Evolutionary conservation across 2,797 vertebrate genomes (phyloP).

Genomic region (Pangasius djambal): DNA sequence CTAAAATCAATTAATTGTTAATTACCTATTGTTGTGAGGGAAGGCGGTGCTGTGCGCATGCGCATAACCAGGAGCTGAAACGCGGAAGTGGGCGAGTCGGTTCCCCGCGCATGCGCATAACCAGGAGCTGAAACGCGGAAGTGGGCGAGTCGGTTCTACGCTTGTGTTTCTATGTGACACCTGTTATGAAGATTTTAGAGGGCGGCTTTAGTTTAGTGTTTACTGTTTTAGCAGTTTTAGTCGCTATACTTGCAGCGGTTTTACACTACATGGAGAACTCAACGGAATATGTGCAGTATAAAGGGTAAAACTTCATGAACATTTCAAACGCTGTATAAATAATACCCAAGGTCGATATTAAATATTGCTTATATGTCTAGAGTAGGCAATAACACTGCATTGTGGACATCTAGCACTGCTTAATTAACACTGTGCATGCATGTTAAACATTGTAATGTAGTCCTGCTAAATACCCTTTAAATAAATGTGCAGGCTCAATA

Average conservation of each 20-base stretch:
- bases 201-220: constrained; percentile 50
- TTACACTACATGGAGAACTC: constrained; percentile 67
- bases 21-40: not conserved
- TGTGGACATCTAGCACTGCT: not conserved
- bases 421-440: not conserved
- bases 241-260: constrained; percentile 60
- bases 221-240: constrained; percentile 47
- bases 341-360: not conserved
- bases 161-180: not conserved
- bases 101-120: constrained; percentile 39
- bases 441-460: not conserved
- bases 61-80: not conserved
- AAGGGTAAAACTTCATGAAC: constrained; percentile 62
- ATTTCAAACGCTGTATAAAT: not conserved
- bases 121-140: not conserved
- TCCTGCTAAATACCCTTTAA: not conserved
- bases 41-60: constrained; percentile 36
- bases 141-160: not conserved
- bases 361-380: not conserved
- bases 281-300: constrained; percentile 53
- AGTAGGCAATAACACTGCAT: too few species aligned
- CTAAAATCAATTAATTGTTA: not conserved
- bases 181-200: constrained; percentile 49
- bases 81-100: not conserved
- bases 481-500: not conserved